Evolutionary conservation across 2,113 vertebrate species (phyloP).

Genomic region (Scomber scombrus): DNA sequence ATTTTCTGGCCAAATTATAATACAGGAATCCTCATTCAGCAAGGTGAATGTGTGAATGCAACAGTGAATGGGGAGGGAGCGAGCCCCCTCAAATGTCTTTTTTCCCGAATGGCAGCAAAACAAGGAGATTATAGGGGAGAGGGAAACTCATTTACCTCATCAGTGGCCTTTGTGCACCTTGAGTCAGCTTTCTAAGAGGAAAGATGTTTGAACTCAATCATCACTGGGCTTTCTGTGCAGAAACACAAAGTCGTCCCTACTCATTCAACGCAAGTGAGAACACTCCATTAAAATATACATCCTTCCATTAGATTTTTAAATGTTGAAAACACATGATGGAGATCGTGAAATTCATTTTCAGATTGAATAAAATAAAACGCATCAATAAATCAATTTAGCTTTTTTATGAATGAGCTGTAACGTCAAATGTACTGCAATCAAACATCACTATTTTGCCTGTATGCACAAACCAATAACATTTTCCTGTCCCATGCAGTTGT

Average conservation of each 20-base stretch:
- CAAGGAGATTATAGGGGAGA: constrained; percentile 67
- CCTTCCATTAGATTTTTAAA: neutral
- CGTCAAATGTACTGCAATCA: neutral
- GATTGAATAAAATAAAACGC: no score
- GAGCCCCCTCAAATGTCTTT: constrained; percentile 42
- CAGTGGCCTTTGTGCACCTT: constrained; percentile 72
- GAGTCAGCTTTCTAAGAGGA: constrained; percentile 64
- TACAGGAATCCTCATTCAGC: constrained; percentile 69
- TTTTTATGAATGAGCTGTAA: constrained; percentile 4
- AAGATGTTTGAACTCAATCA: constrained; percentile 62
- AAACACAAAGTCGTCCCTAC: constrained; percentile 25
- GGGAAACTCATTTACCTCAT: constrained; percentile 64
- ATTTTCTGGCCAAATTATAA: constrained; percentile 79
- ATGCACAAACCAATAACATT: neutral
- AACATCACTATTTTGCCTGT: neutral
- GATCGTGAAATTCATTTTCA: neutral
- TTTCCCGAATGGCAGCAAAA: constrained; percentile 57
- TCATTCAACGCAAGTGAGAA: neutral
- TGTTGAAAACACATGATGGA: neutral
- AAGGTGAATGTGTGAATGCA: constrained; percentile 55
- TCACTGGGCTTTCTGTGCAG: constrained; percentile 3
- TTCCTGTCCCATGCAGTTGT: neutral
- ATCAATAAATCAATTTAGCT: neutral
- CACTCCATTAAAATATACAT: constrained; percentile 9
- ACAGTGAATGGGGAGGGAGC: constrained; percentile 32